phyloP scores from a whole-genome alignment of 2,888 invertebrate genomes.

The Pseudococcus viburni region DNA sequence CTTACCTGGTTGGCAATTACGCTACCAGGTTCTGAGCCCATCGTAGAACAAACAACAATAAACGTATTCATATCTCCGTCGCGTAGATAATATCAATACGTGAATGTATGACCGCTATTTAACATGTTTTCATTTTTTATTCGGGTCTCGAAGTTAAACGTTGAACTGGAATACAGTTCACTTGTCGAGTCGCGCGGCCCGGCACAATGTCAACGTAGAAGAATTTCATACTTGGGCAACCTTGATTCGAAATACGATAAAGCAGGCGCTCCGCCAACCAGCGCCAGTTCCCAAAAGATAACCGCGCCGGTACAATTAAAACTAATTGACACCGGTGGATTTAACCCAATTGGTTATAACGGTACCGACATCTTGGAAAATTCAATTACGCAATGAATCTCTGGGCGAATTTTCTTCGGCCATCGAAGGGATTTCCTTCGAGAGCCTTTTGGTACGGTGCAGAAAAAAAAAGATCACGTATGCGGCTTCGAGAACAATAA shows the following conservation, averaged over 20 bases:
- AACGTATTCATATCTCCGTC: constrained; percentile 19
- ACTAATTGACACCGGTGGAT: constrained; percentile 30
- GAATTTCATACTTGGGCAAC: constrained; percentile 8
- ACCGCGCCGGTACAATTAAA: not conserved
- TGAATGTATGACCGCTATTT: constrained; percentile 52
- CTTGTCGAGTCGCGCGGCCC: not conserved
- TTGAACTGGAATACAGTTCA: constrained; percentile 32
- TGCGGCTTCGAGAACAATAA: constrained; percentile 24
- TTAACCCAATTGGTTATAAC: constrained; percentile 1
- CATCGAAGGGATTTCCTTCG: not conserved
- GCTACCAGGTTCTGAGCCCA: not conserved
- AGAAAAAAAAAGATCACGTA: not conserved
- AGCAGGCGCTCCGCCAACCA: not conserved
- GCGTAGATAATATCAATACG: constrained; percentile 40
- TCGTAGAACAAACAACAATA: not conserved
- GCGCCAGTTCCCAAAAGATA: constrained; percentile 8
- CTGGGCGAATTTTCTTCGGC: not conserved
- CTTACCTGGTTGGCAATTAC: not conserved
- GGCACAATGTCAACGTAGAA: constrained; percentile 29
- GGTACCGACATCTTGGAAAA: not conserved
- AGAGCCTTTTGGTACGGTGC: not conserved
- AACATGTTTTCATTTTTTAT: constrained; percentile 55
- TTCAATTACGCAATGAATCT: not conserved
- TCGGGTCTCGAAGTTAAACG: constrained; percentile 19
- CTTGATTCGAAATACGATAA: constrained; percentile 29